phyloP scores from a whole-genome alignment of 2,797 vertebrate genomes.

The Enteromius trimaculatus region DNA sequence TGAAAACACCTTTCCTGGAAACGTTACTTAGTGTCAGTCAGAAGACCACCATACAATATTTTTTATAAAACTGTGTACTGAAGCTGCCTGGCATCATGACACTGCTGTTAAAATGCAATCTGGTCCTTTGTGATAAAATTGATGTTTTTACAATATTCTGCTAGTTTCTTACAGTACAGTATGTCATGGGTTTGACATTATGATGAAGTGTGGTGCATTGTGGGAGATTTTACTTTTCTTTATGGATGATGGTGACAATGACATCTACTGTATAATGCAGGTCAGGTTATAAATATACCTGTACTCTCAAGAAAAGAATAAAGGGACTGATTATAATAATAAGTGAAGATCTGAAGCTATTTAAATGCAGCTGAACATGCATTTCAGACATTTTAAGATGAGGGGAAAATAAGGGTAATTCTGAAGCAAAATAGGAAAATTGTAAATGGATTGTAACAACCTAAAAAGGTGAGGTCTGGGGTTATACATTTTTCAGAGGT shows the following conservation, averaged over 20 bases:
- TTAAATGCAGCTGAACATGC: slow-evolving; percentile 5
- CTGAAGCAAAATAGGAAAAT: slow-evolving; percentile 18
- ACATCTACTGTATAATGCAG: slow-evolving; percentile 6
- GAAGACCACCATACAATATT: neutral
- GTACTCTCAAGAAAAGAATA: neutral
- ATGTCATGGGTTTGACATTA: slow-evolving; percentile 23
- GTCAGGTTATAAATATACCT: neutral
- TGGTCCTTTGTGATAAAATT: slow-evolving; percentile 19
- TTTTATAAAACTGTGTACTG: neutral
- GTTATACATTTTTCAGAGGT: slow-evolving; percentile 48
- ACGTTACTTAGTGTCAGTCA: neutral
- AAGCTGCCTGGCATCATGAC: neutral
- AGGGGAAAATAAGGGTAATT: neutral
- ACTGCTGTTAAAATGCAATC: slow-evolving; percentile 9
- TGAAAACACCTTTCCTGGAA: slow-evolving; percentile 8
- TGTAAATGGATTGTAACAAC: neutral
- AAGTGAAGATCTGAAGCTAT: neutral
- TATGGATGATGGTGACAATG: neutral
- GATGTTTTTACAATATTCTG: slow-evolving; percentile 6
- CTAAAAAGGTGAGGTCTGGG: slow-evolving; percentile 22
- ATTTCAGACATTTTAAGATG: neutral
- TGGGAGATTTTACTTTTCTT: slow-evolving; percentile 5
- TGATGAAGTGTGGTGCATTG: slow-evolving; percentile 7
- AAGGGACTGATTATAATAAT: neutral
- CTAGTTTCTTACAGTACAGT: neutral